Evolutionary conservation across 2,888 invertebrate genomes (phyloP).

Genomic region (Lasioglossum pauxillum): DNA sequence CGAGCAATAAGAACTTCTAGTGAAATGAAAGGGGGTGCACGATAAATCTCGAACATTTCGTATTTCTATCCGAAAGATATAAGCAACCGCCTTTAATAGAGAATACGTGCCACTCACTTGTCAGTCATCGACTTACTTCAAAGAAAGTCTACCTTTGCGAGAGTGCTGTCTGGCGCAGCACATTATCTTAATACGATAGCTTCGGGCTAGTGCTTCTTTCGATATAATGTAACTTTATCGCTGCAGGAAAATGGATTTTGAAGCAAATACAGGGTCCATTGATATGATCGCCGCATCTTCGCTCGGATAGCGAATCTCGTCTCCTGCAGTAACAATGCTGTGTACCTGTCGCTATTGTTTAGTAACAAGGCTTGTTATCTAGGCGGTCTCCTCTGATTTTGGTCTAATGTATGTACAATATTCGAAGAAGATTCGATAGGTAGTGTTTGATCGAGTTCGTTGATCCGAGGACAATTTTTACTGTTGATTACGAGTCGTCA

Average conservation of each 20-base stretch:
- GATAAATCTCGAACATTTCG: background rate
- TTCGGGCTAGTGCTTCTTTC: background rate
- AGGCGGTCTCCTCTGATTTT: background rate
- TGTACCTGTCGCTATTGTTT: background rate
- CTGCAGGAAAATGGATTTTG: background rate
- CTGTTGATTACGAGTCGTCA: background rate
- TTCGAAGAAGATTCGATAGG: background rate
- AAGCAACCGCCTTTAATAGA: background rate
- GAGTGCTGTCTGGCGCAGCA: background rate
- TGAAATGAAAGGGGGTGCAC: background rate
- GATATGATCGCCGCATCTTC: background rate
- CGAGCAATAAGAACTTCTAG: background rate
- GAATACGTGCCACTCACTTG: conserved; percentile 15
- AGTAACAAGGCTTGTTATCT: background rate
- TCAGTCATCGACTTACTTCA: conserved; percentile 12
- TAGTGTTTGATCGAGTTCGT: background rate
- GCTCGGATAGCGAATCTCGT: background rate
- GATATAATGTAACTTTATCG: conserved; percentile 6
- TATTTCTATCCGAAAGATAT: background rate
- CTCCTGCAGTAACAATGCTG: background rate
- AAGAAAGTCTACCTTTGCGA: background rate
- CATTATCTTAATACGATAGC: conserved; percentile 15
- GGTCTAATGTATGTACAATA: background rate
- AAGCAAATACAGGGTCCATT: background rate
- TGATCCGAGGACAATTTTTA: background rate